Evolutionary conservation across 1,140 invertebrate genomes (phyloP).

Genomic region (Platyscapa corneri): DNA sequence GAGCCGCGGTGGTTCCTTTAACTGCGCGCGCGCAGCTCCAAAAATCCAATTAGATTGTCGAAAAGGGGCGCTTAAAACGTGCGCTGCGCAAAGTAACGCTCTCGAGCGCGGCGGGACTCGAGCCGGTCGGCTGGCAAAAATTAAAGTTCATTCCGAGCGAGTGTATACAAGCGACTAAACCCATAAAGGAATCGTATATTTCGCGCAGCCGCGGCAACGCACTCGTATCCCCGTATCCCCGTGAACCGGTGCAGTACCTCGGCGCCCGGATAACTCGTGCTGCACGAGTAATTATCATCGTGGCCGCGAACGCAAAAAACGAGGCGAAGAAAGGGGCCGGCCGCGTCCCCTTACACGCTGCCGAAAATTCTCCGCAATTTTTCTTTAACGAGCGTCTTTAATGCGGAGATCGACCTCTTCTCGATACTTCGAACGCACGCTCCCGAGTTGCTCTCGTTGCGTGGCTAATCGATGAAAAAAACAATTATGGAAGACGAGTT

Average conservation of each 20-base stretch:
- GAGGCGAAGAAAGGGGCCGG: neutral
- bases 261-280: conserved; percentile 17
- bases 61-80: neutral
- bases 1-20: neutral
- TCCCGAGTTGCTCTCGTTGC: too few species aligned
- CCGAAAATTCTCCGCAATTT: neutral
- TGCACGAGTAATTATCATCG: conserved; percentile 38
- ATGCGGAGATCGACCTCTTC: too few species aligned
- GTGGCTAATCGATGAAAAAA: too few species aligned
- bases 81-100: neutral
- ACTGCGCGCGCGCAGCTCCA: too few species aligned
- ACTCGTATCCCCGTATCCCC: neutral
- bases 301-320: neutral
- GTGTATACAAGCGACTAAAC: neutral
- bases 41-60: conserved; percentile 25
- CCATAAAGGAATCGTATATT: conserved; percentile 21
- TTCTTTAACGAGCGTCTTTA: neutral
- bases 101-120: neutral
- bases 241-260: conserved; percentile 1
- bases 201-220: neutral
- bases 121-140: conserved; percentile 23
- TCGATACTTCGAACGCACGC: too few species aligned
- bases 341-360: neutral
- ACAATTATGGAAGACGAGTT: too few species aligned
- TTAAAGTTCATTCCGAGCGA: conserved; percentile 34